Conservation (phyloP, 2,113 vertebrate genomes). For the Coptodon rendalli region DNA sequence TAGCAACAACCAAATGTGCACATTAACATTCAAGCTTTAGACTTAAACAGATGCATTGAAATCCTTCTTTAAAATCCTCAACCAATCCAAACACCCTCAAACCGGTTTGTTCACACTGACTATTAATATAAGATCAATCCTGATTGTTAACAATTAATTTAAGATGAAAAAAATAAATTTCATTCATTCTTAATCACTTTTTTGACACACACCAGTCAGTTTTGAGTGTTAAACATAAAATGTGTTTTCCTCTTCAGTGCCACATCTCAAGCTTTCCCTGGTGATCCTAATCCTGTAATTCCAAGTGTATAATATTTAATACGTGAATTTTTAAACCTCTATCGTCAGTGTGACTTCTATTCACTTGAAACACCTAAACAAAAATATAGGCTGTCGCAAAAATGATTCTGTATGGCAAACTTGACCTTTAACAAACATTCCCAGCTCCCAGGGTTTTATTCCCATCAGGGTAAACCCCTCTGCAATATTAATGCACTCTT, state of each 20-base stretch:
- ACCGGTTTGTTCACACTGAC: constrained; percentile 1
- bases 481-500: constrained; percentile 34
- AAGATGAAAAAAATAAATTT: neutral
- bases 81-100: constrained; percentile 15
- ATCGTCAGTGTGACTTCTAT: too few relatives aligned
- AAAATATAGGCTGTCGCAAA: too few relatives aligned
- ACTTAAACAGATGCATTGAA: constrained; percentile 78
- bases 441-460: constrained; percentile 20
- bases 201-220: neutral
- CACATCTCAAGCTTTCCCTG: neutral
- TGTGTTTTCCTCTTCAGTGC: neutral
- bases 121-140: constrained; percentile 37
- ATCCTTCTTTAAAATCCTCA: constrained; percentile 52
- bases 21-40: constrained; percentile 67
- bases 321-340: too few relatives aligned
- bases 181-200: constrained; percentile 1
- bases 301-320: too few relatives aligned
- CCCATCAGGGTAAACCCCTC: neutral
- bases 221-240: neutral
- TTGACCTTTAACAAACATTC: constrained; percentile 41
- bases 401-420: constrained; percentile 5
- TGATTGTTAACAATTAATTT: constrained; percentile 43
- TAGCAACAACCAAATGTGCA: neutral
- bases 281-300: neutral
- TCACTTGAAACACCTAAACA: too few relatives aligned